Evolutionary conservation across 2,113 vertebrate genomes (phyloP), one percentile per base, ranked within the genome.

Genomic region (Podilymbus podiceps): DNA sequence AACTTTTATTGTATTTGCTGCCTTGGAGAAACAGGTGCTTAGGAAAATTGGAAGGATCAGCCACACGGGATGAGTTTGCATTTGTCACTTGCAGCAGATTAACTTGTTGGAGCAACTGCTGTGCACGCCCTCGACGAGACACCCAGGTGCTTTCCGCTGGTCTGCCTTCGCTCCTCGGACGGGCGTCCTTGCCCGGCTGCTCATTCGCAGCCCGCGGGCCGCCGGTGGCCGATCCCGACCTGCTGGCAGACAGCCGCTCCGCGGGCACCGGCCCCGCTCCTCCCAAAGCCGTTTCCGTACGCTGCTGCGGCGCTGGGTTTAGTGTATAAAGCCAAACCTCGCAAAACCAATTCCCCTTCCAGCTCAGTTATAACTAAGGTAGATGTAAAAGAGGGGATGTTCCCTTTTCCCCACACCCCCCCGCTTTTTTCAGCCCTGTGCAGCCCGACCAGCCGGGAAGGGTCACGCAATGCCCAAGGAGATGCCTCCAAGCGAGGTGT

Each of bases 151-250:
- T 55, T 62, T 30, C 50, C 24, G 2, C n/a, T 38, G 58, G 19
- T 12, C 25, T n/a, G 28, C 49, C 15, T 33, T 19, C 40, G 30
- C 27, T 33, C 40, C 64, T 31, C 35, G 35, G 33, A 19, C 6
- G 25, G 24, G 33, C 0, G 4, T 63, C 33, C 40, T 74, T 25
- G 40, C 31, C 53, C 47, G 27, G 47, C 7, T 18, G 31, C n/a
- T 21, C 7, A 12, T 28, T 49, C 24, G 8, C 30, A 42, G 21
- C 4, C 3, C 62, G 46, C 2, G 4, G 58, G 49, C 20, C 50
- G 5, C 55, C 3, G 4, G 19, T 42, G 30, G 8, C 38, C 1
- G 0, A 11, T 40, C 31, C n/a, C 6, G 2, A 23, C 55, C 44
- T 40, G 27, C 28, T 30, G 52, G 38, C 25, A 28, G 44, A 42